Conservation (phyloP, 2,113 vertebrate species). For the Chiloscyllium plagiosum region DNA sequence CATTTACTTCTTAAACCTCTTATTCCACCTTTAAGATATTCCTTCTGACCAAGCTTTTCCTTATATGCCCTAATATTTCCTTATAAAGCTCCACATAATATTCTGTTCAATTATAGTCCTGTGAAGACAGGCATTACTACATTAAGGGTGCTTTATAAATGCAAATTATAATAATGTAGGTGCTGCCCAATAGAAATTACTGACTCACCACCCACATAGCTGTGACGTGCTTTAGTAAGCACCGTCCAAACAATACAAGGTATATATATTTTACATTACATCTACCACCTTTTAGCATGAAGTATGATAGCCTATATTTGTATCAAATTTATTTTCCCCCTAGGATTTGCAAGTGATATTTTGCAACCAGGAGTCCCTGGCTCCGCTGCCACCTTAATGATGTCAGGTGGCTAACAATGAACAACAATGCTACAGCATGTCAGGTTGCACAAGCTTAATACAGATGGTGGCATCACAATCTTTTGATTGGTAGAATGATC, state of each 20-base stretch:
- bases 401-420: too few relatives aligned
- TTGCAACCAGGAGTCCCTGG: neutral
- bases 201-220: neutral
- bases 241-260: neutral
- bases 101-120: neutral
- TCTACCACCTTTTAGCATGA: neutral
- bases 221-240: neutral
- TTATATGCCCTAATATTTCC: neutral
- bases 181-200: too few relatives aligned
- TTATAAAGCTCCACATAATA: neutral
- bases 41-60: neutral
- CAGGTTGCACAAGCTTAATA: too few relatives aligned
- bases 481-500: too few relatives aligned
- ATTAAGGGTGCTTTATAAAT: neutral
- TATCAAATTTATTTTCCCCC: neutral
- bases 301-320: neutral
- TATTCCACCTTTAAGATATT: neutral
- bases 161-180: neutral
- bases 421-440: too few relatives aligned
- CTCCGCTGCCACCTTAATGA: too few relatives aligned
- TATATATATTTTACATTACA: neutral
- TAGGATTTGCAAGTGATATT: neutral
- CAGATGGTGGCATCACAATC: too few relatives aligned
- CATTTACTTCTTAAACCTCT: neutral
- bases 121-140: neutral